Conservation (phyloP, 2,888 invertebrate species). For the Tenthredo distinguenda region DNA sequence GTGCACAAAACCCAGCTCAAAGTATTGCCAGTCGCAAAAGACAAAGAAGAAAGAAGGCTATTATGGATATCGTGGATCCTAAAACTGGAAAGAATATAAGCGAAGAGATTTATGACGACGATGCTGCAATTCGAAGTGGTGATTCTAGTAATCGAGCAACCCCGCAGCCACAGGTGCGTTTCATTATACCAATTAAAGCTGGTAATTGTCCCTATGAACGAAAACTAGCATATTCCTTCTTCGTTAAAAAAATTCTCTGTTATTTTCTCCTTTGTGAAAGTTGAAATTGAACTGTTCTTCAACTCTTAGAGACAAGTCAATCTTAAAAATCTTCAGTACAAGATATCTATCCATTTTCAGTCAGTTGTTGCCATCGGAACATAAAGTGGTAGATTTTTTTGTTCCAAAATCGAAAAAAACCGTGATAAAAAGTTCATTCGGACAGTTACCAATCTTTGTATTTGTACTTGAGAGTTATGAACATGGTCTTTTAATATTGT, state of each 20-base stretch:
- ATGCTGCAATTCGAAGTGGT: conserved; percentile 77
- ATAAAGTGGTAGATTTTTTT: no score
- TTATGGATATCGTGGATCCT: conserved; percentile 79
- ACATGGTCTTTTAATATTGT: neutral
- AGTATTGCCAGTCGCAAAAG: conserved; percentile 61
- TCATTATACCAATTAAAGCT: conserved; percentile 51
- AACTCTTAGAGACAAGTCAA: neutral
- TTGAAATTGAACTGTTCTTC: neutral
- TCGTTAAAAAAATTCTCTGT: neutral
- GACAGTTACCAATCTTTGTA: conserved; percentile 32
- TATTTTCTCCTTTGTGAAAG: neutral
- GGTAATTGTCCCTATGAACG: conserved; percentile 35
- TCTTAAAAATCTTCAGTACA: neutral
- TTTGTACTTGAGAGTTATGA: conserved; percentile 38
- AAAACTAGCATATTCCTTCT: neutral
- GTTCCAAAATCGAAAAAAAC: neutral
- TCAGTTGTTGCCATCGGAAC: no score
- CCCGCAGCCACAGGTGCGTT: conserved; percentile 78
- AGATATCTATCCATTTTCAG: neutral
- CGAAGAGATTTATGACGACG: conserved; percentile 78
- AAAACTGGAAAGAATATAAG: conserved; percentile 80
- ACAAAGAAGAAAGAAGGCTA: conserved; percentile 72
- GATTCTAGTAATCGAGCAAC: conserved; percentile 80
- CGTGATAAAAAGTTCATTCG: conserved; percentile 21
- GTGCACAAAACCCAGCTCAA: conserved; percentile 61